Evolutionary conservation across 2,888 invertebrate species (phyloP), one percentile per base, ranked within the genome.

Genomic region (Phaonia tiefii): DNA sequence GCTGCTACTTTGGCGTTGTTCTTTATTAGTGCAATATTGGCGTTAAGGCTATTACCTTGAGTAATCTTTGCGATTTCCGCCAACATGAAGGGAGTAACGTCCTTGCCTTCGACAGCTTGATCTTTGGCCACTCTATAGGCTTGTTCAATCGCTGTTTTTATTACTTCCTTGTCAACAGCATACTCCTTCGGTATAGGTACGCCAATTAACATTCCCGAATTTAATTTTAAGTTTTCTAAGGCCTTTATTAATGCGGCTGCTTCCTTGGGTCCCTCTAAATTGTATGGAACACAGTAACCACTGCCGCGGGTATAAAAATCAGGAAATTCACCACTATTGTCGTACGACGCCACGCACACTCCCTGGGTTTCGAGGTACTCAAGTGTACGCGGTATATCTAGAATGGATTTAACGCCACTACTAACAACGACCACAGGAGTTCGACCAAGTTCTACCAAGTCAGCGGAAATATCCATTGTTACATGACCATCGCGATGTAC

Each of bases 341-440:
- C 95, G 84, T 94, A 95, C 0, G 95, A 94, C 42, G 95, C 94
- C 0, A 99, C 98, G 85, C 96, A 96, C 0, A 99, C 98, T 0
- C 99, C 98, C 90, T 97, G 95, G 0, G 98, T 99, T 92, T 99
- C 99, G 92, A 99, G 92, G 89, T 95, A 98, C 90, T 99, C 99
- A 60, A 99, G 92, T 0, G 99, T 99, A 88, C 95, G 95, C 2
- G 95, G 95, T 85, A 99, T 97, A 90, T 99, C 99, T 76, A 99
- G 92, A 86, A 99, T 99, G 20, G 99, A 98, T 91, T 99, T 99
- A 73, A 98, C 95, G 0, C 99, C 99, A 87, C 98, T 97, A 85
- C 97, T 98, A 1, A 99, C 95, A 5, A 99, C 98, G 58, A 97
- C 94, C 0, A 99, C 94, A 13, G 95, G 95, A 80, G 95, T 97